A percentile compares a stretch with the other conserved stretches of the same genome.
Evolutionary conservation across 2,888 invertebrate genomes (phyloP).

Genomic region (Hirtodrosophila cameraria): DNA sequence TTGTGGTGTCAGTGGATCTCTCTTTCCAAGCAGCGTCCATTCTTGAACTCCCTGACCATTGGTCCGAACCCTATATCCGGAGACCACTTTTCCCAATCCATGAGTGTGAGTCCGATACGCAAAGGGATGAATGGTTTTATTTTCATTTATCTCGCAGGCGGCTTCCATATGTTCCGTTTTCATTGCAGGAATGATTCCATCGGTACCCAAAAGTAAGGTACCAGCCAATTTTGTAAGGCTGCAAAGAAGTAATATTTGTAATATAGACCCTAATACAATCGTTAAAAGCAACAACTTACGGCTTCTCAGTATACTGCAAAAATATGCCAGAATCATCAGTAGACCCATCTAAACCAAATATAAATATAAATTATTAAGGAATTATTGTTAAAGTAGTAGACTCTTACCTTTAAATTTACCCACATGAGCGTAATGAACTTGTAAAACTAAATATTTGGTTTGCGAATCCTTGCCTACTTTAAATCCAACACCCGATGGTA

Average conservation of each 20-base stretch:
- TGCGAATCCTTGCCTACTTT: conserved; percentile 93
- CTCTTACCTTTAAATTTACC: conserved; percentile 86
- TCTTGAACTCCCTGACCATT: conserved; percentile 86
- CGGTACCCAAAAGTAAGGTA: conserved; percentile 94
- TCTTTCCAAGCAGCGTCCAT: conserved; percentile 94
- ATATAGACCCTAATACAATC: neutral
- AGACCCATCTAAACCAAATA: conserved; percentile 86
- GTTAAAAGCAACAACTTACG: conserved; percentile 85
- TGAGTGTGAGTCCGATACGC: conserved; percentile 98
- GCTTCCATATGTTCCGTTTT: conserved; percentile 94
- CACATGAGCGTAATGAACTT: conserved; percentile 93
- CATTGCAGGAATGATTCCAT: conserved; percentile 90
- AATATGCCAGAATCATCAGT: conserved; percentile 94
- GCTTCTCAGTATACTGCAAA: conserved; percentile 90
- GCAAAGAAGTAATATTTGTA: conserved; percentile 69
- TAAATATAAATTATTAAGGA: neutral
- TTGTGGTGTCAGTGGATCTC: conserved; percentile 94
- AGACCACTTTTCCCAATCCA: conserved; percentile 92
- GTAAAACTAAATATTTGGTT: conserved; percentile 95
- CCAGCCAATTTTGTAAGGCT: conserved; percentile 95
- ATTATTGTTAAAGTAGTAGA: neutral
- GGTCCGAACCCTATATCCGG: conserved; percentile 91
- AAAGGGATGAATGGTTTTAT: conserved; percentile 95
- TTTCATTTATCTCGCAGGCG: conserved; percentile 91
- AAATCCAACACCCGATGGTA: conserved; percentile 96